These are phyloP conservation scores for Amblyraja radiata DNA, from an alignment of 2,797 vertebrate species.

Conservation along the genomic window DNA sequence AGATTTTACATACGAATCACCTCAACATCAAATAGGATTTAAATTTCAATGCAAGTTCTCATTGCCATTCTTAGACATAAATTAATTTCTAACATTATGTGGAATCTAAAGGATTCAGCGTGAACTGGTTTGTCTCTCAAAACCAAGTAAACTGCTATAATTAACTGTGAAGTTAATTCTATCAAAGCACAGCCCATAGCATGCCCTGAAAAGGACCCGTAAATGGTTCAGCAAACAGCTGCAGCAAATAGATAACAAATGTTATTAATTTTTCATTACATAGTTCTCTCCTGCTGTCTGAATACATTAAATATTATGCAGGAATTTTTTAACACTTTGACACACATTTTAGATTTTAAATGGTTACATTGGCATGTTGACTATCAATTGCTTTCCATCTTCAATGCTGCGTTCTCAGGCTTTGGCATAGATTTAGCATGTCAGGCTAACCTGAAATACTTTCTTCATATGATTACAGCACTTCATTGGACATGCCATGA, in stretches of 20 bases:
- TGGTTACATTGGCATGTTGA: background rate
- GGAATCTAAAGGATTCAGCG: background rate
- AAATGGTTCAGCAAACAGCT: constrained; percentile 31
- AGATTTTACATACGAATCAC: background rate
- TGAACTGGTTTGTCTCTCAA: background rate
- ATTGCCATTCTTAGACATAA: background rate
- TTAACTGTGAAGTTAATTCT: background rate
- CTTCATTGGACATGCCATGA: background rate
- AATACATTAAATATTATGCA: background rate
- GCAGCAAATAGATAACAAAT: constrained; percentile 3
- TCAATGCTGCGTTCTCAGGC: background rate
- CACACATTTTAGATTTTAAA: background rate
- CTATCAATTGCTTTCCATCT: background rate
- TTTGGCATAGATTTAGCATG: background rate
- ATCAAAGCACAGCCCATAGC: constrained; percentile 23
- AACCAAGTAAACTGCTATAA: background rate
- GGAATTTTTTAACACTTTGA: background rate
- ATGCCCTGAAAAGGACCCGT: background rate
- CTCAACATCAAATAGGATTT: background rate
- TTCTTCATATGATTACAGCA: background rate
- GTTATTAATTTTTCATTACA: constrained; percentile 25
- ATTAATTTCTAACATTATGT: background rate
- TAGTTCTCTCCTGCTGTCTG: background rate
- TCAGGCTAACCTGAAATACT: background rate
- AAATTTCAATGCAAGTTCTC: background rate